Percentiles rank a stretch among this genome's conserved stretches.
These are phyloP conservation scores for Parauchenoglanis punctatus DNA, from an alignment of 2,797 vertebrate species.

Conservation along the genomic window DNA sequence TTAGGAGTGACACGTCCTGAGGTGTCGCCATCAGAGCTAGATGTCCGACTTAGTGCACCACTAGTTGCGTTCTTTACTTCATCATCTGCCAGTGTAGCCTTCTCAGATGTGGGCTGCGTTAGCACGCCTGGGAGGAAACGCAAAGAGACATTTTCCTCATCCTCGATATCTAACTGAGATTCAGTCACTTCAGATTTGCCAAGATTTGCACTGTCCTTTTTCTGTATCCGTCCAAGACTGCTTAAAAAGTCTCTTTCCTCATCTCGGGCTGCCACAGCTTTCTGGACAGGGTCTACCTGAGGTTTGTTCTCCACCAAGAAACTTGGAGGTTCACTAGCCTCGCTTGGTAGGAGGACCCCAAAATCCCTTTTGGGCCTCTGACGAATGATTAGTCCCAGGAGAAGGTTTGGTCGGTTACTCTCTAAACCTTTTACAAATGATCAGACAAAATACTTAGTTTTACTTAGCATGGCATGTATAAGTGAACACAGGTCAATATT, in stretches of 20 bases:
- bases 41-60: conserved; percentile 67
- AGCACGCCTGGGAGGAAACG: conserved; percentile 96
- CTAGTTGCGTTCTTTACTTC: conserved; percentile 78
- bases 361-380: conserved; percentile 90
- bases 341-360: conserved; percentile 74
- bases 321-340: conserved; percentile 74
- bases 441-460: neutral
- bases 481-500: neutral
- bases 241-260: conserved; percentile 89
- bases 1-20: conserved; percentile 67
- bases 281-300: conserved; percentile 73
- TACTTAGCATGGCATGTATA: neutral
- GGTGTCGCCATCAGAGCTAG: conserved; percentile 57
- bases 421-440: conserved; percentile 82
- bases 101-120: conserved; percentile 82
- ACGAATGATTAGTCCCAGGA: conserved; percentile 94
- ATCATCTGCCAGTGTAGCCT: conserved; percentile 73
- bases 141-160: conserved; percentile 77
- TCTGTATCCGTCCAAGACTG: conserved; percentile 79
- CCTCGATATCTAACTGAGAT: conserved; percentile 64
- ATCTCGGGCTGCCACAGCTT: conserved; percentile 72
- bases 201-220: conserved; percentile 83
- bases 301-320: conserved; percentile 85
- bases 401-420: conserved; percentile 90
- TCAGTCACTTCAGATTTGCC: conserved; percentile 74